A percentile compares a stretch with the other conserved stretches of the same genome.
phyloP scores from a whole-genome alignment of 2,888 invertebrate genomes.

The Oligia fasciuncula region DNA sequence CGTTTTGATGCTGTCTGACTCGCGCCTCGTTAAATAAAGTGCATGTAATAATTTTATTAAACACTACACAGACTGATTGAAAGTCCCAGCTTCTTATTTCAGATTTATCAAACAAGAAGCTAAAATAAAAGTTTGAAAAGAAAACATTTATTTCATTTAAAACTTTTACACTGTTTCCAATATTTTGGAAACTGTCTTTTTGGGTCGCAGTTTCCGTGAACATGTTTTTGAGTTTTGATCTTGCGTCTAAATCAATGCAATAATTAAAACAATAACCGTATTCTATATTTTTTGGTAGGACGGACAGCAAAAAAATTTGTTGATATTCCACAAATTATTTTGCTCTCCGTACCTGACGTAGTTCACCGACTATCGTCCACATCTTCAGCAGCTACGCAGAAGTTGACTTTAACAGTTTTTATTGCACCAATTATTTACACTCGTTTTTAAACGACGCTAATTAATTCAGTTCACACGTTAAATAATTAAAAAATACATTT shows the following conservation, averaged over 20 bases:
- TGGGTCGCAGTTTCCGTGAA: slow-evolving; percentile 3
- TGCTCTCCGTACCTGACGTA: neutral
- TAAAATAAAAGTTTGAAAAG: slow-evolving; percentile 11
- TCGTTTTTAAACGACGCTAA: slow-evolving; percentile 69
- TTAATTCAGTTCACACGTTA: slow-evolving; percentile 74
- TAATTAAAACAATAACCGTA: neutral
- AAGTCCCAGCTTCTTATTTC: slow-evolving; percentile 12
- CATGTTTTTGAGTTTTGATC: slow-evolving; percentile 1
- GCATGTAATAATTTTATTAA: slow-evolving; percentile 53
- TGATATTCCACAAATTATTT: neutral
- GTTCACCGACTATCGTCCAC: slow-evolving; percentile 20
- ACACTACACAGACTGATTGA: slow-evolving; percentile 50
- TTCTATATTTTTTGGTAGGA: neutral
- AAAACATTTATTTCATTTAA: neutral
- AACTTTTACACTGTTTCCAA: neutral
- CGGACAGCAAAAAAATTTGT: neutral
- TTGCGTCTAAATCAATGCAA: neutral
- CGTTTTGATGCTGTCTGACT: slow-evolving; percentile 45
- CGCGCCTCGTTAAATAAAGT: slow-evolving; percentile 55
- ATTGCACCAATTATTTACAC: slow-evolving; percentile 69
- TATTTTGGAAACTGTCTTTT: slow-evolving; percentile 8
- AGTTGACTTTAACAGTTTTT: slow-evolving; percentile 69
- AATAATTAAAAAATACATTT: slow-evolving; percentile 55
- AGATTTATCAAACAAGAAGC: slow-evolving; percentile 27
- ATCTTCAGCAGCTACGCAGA: slow-evolving; percentile 40